Percentiles rank a stretch among this genome's conserved stretches.
phyloP scores from a whole-genome alignment of 1,140 invertebrate genomes.

The Euura lappo region DNA sequence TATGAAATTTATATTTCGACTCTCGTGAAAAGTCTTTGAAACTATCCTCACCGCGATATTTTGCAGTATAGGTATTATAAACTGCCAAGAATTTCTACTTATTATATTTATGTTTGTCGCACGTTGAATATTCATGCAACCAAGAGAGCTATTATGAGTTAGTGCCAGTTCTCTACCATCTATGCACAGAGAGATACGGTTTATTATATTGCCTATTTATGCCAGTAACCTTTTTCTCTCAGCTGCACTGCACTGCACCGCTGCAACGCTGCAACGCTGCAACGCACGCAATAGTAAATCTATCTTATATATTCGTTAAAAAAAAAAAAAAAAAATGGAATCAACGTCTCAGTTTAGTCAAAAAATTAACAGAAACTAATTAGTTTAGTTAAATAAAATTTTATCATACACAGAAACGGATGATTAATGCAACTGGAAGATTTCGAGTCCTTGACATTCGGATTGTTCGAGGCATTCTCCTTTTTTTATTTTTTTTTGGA shows the following conservation, averaged over 20 bases:
- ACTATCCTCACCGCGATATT: background rate
- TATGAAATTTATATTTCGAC: background rate
- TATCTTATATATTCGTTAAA: background rate
- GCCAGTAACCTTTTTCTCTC: constrained; percentile 31
- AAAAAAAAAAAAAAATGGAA: background rate
- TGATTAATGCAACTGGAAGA: no score
- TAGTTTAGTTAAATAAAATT: background rate
- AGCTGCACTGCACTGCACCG: constrained; percentile 26
- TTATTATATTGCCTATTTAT: constrained; percentile 36
- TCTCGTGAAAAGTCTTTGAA: background rate
- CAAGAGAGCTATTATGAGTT: constrained; percentile 26
- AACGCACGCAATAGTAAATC: background rate
- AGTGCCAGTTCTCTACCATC: constrained; percentile 23
- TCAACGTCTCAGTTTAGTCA: no score
- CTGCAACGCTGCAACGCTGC: background rate
- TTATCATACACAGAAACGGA: no score
- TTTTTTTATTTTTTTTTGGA: no score
- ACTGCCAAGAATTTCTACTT: constrained; percentile 31
- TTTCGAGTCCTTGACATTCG: no score
- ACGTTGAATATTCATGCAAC: constrained; percentile 40
- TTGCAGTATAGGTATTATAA: background rate
- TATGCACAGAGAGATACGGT: constrained; percentile 21
- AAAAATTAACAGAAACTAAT: background rate
- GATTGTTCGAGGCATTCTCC: no score
- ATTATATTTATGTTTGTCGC: constrained; percentile 8